Evolutionary conservation across 2,797 vertebrate genomes (phyloP), one percentile per base, ranked within the genome.

Genomic region (Myoxocephalus aenaeus): DNA sequence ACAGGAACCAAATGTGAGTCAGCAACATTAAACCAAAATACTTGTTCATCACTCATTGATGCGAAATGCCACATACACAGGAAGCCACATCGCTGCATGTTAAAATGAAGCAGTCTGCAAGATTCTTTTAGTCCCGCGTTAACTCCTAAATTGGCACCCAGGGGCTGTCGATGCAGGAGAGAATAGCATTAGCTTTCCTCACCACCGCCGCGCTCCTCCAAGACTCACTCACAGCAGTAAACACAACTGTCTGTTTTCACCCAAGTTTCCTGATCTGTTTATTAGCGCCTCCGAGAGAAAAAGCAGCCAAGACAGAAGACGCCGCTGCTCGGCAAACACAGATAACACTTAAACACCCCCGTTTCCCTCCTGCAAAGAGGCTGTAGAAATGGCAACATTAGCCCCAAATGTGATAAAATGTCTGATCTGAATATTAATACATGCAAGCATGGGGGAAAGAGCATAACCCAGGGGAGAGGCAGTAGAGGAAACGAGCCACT

Each of bases 81-180:
- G 62, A 57, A 65, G 44, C 32, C 63, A 64, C 22, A 48, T 14
- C 29, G 7, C 10, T 36, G 14, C 59, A 70, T 58, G 51, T 50
- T 34, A 4, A 75, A 77, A 68, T 66, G 7, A 81, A 62, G 57
- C 51, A n/a, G 15, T 66, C 11, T 53, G 27, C 69, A 66, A 62
- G 46, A 17, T 71, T 70, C 15, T 73, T 57, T 77, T 22, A 50
- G 67, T 65, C 40, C 50, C 29, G 12, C 65, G 73, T 77, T 79
- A 77, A 82, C 44, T 63, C 61, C 34, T 65, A 64, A 85, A 77
- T 54, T 80, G 76, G 54, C 68, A 71, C 20, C 62, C 38, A 70
- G 66, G 29, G 64, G 63, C 63, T 58, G 59, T 62, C 3, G 1
- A 34, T 53, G 27, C 44, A 54, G 29, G 5, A 64, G 42, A 73